phyloP scores from a whole-genome alignment of 2,888 invertebrate genomes.

The Netelia inedita region DNA sequence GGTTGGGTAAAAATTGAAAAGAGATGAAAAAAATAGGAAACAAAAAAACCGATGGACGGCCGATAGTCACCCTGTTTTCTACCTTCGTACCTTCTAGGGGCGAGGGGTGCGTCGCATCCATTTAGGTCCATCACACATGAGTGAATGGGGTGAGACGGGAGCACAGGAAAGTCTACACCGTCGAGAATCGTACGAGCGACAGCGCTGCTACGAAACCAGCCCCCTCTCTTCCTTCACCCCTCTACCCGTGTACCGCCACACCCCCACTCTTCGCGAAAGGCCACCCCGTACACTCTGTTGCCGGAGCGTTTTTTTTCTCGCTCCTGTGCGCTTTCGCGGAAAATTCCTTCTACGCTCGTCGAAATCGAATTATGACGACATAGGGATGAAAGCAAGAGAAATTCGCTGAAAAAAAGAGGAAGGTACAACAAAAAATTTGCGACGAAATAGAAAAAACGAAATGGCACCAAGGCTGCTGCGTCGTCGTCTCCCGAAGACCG shows the following conservation, averaged over 20 bases:
- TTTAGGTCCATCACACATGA: slow-evolving; percentile 85
- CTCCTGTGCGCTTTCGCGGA: slow-evolving; percentile 52
- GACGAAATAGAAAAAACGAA: slow-evolving; percentile 27
- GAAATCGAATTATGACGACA: slow-evolving; percentile 55
- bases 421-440: no score
- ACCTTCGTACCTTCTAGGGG: slow-evolving; percentile 72
- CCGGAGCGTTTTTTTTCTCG: slow-evolving; percentile 33
- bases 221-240: slow-evolving; percentile 29
- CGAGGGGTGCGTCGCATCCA: slow-evolving; percentile 84
- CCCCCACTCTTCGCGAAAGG: slow-evolving; percentile 32
- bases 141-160: slow-evolving; percentile 84
- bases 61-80: slow-evolving; percentile 76
- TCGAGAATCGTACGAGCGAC: slow-evolving; percentile 77
- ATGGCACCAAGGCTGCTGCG: slow-evolving; percentile 42
- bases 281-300: slow-evolving; percentile 13
- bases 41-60: slow-evolving; percentile 83
- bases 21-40: not conserved
- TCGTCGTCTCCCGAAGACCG: not conserved
- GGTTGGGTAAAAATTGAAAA: not conserved
- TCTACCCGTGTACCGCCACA: not conserved
- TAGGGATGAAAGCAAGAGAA: slow-evolving; percentile 40
- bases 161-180: slow-evolving; percentile 83
- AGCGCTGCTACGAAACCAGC: slow-evolving; percentile 45
- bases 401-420: slow-evolving; percentile 4
- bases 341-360: slow-evolving; percentile 58